Percentiles rank a stretch among this genome's conserved stretches.
Evolutionary conservation across 1,140 invertebrate genomes (phyloP).

Genomic region (Probaryconus sp.): DNA sequence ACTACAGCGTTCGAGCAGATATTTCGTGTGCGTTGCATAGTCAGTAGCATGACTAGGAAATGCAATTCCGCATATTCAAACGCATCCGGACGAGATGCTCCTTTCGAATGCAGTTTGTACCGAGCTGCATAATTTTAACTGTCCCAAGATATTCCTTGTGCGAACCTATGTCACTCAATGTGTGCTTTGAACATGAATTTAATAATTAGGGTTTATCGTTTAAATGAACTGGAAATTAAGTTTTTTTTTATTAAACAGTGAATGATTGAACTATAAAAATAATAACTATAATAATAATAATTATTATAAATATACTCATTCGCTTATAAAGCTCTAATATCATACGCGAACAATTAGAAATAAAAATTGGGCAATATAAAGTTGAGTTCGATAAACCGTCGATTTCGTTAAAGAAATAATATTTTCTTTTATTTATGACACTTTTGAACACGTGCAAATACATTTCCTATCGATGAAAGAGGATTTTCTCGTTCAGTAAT

Average conservation of each 20-base stretch:
- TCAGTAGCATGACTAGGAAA: conserved; percentile 37
- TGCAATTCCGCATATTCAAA: conserved; percentile 65
- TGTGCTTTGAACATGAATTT: conserved; percentile 18
- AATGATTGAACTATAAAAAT: too few species aligned
- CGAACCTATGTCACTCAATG: conserved; percentile 24
- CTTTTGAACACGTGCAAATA: conserved; percentile 2
- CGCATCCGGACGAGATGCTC: conserved; percentile 63
- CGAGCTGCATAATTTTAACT: conserved; percentile 68
- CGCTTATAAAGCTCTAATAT: too few species aligned
- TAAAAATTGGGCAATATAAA: conserved; percentile 1
- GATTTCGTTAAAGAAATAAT: too few species aligned
- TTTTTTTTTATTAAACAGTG: too few species aligned
- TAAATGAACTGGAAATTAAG: too few species aligned
- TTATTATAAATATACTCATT: too few species aligned
- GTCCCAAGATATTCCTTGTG: conserved; percentile 47
- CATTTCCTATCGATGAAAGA: not conserved
- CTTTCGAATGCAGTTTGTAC: conserved; percentile 68
- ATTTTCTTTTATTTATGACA: conserved; percentile 3
- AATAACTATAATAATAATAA: too few species aligned
- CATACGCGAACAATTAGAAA: too few species aligned
- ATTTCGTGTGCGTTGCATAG: conserved; percentile 41
- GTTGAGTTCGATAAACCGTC: not conserved
- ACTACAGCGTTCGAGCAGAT: conserved; percentile 46
- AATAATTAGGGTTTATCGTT: too few species aligned
- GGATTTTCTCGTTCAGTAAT: not conserved